These are phyloP conservation scores for Tor tambroides DNA, from an alignment of 2,113 vertebrate genomes.

Conservation along the genomic window DNA sequence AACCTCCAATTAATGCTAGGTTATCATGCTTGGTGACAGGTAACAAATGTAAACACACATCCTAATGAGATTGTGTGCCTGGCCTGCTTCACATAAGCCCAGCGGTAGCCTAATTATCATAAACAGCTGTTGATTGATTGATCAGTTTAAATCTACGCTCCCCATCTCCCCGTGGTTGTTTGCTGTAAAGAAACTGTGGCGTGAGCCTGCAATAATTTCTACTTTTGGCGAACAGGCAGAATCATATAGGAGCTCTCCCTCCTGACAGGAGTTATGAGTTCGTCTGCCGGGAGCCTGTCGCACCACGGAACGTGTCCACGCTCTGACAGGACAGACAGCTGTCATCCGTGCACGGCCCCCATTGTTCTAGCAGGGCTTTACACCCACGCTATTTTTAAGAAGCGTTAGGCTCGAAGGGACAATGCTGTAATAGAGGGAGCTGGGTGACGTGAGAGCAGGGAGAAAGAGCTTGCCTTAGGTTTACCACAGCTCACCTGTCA, in stretches of 20 bases:
- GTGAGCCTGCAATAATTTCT: background rate
- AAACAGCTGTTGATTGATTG: conserved; percentile 35
- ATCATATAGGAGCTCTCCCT: conserved; percentile 1
- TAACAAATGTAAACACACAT: conserved; percentile 11
- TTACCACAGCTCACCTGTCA: conserved; percentile 51
- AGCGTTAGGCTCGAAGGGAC: conserved; percentile 47
- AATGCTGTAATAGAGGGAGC: conserved; percentile 19
- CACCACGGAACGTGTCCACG: conserved; percentile 3
- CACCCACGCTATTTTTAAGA: conserved; percentile 52
- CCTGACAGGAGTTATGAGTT: conserved; percentile 18
- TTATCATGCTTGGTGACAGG: conserved; percentile 2
- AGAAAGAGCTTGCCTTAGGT: conserved; percentile 49
- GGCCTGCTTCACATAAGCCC: conserved; percentile 8
- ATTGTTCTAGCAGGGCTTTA: conserved; percentile 49
- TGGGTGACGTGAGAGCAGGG: conserved; percentile 3
- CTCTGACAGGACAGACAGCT: conserved; percentile 52
- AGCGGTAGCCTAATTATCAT: conserved; percentile 19
- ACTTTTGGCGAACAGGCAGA: background rate
- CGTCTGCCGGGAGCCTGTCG: background rate
- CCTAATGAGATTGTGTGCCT: conserved; percentile 16
- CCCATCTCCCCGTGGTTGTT: background rate
- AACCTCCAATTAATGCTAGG: conserved; percentile 1
- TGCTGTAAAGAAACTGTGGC: background rate
- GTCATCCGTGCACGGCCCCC: conserved; percentile 33
- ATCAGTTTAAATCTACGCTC: background rate